Conservation (phyloP, 2,797 vertebrate genomes). For the Stomatorhinus walkeri region DNA sequence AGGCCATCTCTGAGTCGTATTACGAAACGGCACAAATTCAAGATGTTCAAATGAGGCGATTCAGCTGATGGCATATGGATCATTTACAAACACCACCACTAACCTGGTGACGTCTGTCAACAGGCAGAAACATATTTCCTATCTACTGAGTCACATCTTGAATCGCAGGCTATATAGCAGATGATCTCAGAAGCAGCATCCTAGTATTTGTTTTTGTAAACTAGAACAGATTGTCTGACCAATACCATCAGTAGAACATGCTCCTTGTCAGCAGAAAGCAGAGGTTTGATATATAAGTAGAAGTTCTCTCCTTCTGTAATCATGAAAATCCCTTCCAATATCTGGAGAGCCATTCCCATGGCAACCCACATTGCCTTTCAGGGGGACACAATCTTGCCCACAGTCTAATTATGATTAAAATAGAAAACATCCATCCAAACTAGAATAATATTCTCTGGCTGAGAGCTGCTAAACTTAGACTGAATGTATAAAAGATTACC, state of each 20-base stretch:
- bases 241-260: background rate
- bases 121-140: background rate
- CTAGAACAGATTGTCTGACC: background rate
- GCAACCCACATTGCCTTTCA: background rate
- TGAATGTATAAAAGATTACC: background rate
- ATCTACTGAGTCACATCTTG: background rate
- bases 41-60: background rate
- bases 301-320: background rate
- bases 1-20: background rate
- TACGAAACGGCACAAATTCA: background rate
- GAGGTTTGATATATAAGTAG: background rate
- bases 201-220: background rate
- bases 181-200: background rate
- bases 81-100: background rate
- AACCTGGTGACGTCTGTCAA: background rate
- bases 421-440: background rate
- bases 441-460: background rate
- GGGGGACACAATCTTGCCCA: background rate
- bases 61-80: background rate
- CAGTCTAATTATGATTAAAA: conserved; percentile 3
- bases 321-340: background rate
- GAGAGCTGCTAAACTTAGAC: background rate
- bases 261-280: background rate
- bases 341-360: background rate
- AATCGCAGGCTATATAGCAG: background rate